phyloP scores from a whole-genome alignment of 2,888 invertebrate genomes.

The Calliopum simillimum region DNA sequence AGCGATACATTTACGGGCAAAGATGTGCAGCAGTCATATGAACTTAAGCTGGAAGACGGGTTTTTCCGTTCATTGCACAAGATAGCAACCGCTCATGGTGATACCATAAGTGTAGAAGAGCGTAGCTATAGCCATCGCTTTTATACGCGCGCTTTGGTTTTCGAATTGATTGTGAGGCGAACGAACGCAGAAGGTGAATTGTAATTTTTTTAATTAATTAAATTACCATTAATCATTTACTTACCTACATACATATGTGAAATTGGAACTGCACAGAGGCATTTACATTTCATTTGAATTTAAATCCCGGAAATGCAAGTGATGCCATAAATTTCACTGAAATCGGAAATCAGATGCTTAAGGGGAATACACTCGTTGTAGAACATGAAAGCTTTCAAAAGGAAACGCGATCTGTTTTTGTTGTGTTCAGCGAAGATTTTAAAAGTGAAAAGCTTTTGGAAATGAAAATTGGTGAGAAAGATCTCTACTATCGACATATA shows the following conservation, averaged over 20 bases:
- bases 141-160: constrained; percentile 65
- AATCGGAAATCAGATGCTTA: constrained; percentile 41
- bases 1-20: constrained; percentile 15
- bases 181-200: constrained; percentile 31
- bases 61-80: constrained; percentile 46
- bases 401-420: constrained; percentile 51
- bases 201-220: neutral
- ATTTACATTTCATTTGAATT: constrained; percentile 48
- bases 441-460: constrained; percentile 49
- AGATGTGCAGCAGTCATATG: constrained; percentile 39
- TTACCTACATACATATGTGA: too few relatives aligned
- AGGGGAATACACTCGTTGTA: constrained; percentile 55
- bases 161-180: constrained; percentile 55
- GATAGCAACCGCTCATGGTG: constrained; percentile 25
- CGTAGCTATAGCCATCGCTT: constrained; percentile 65
- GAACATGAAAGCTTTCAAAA: constrained; percentile 59
- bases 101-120: constrained; percentile 50
- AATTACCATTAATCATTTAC: constrained; percentile 6
- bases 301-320: constrained; percentile 36
- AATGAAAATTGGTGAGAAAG: constrained; percentile 50
- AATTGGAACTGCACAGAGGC: constrained; percentile 43
- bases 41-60: constrained; percentile 50
- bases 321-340: neutral
- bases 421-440: constrained; percentile 54
- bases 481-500: constrained; percentile 67